Evolutionary conservation across 2,888 invertebrate genomes (phyloP), one percentile per base, ranked within the genome.

Genomic region (Drosophila recens): DNA sequence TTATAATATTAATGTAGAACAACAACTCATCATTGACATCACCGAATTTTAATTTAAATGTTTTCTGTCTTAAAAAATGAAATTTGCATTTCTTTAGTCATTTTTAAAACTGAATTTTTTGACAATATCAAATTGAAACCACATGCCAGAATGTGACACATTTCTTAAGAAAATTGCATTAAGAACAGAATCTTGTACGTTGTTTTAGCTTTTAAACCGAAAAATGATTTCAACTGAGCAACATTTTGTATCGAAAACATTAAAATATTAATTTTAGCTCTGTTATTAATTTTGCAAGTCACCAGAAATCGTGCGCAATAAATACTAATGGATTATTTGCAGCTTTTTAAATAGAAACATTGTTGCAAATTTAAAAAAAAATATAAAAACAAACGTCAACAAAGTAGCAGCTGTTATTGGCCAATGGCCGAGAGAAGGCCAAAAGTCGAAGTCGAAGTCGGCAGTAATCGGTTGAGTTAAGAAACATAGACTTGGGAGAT

Each of bases 271-370:
- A 51, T n/a, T 8, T n/a, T 45, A 45, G 61, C 52, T 23, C 40
- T 53, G 43, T 67, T 58, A 54, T 43, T 33, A 57, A 67, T 64
- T 64, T 67, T 82, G 76, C 76, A 82, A 76, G 72, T 79, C 70
- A 72, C 27, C 70, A 72, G 30, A 75, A 71, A 56, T 61, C 57
- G 64, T 67, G 65, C 33, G 38, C 75, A 56, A 52, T 38, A 70
- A 49, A 57, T 23, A 38, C 63, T 66, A 68, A 40, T 59, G 62
- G 45, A 72, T 72, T 68, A 72, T 65, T 45, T 79, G 73, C 66
- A 76, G 23, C 23, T 33, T 45, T 45, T 63, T 52, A 58, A 72
- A 63, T 68, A 67, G 56, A 72, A 72, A 62, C 64, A 20, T 56
- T 53, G 40, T 70, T 75, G 72, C 67, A 68, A 6, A 62, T 62